Percentiles rank a stretch among this genome's conserved stretches.
phyloP scores from a whole-genome alignment of 2,888 invertebrate species.

The Amiota mariae region DNA sequence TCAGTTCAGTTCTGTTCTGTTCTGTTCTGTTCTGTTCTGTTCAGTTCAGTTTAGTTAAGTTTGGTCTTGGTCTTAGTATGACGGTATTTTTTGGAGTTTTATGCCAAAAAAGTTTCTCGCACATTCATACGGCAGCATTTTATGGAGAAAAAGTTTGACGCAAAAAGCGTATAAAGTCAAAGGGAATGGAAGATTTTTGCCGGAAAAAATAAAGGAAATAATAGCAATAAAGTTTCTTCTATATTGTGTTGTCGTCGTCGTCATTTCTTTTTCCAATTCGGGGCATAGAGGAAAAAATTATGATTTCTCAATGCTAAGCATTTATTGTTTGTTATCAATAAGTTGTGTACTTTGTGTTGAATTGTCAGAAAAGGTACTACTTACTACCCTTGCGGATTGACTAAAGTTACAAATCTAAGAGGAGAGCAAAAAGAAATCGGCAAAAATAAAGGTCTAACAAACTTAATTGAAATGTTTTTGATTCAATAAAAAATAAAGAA shows the following conservation, averaged over 20 bases:
- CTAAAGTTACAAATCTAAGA: too few species aligned
- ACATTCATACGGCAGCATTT: neutral
- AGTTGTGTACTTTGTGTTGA: constrained; percentile 46
- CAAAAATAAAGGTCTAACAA: neutral
- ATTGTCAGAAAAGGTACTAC: constrained; percentile 47
- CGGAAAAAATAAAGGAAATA: constrained; percentile 4
- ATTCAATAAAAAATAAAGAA: neutral
- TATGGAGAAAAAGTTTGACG: constrained; percentile 13
- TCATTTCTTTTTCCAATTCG: neutral
- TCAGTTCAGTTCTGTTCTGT: neutral
- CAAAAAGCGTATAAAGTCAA: neutral
- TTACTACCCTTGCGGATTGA: too few species aligned
- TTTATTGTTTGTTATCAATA: constrained; percentile 63
- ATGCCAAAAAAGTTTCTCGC: constrained; percentile 25
- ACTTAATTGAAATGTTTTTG: neutral
- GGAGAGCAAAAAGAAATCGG: neutral
- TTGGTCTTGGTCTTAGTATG: neutral
- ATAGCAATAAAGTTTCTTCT: constrained; percentile 48
- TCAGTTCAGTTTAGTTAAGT: neutral
- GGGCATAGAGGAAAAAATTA: neutral
- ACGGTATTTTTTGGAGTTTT: neutral
- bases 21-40: neutral
- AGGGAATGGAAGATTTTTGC: neutral
- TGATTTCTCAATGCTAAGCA: constrained; percentile 48
- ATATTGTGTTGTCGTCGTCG: neutral